Conservation (phyloP, 2,797 vertebrate species). For the Spondyliosoma cantharus region DNA sequence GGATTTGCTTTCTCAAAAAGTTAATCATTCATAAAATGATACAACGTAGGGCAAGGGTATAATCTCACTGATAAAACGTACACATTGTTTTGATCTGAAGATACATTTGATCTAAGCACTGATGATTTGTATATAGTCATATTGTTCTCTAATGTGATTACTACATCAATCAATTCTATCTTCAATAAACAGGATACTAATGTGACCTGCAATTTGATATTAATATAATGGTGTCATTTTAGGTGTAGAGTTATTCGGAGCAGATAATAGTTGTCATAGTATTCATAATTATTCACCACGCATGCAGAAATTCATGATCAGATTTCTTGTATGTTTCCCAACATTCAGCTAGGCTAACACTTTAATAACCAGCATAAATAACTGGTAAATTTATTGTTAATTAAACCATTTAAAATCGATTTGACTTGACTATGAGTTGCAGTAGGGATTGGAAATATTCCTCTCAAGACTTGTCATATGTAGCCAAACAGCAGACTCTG, state of each 20-base stretch:
- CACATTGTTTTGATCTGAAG: constrained; percentile 19
- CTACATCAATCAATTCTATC: not conserved
- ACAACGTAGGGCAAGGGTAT: not conserved
- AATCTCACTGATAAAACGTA: not conserved
- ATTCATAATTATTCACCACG: not conserved
- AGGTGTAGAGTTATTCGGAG: not conserved
- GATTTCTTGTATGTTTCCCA: not conserved
- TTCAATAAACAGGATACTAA: constrained; percentile 56
- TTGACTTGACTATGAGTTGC: too few species aligned
- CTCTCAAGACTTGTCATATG: too few species aligned
- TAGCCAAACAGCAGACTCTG: too few species aligned
- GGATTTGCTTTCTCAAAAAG: not conserved
- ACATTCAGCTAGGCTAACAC: not conserved
- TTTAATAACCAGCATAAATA: too few species aligned
- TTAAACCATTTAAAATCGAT: too few species aligned
- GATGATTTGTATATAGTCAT: constrained; percentile 37
- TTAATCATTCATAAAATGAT: constrained; percentile 4
- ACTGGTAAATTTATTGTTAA: too few species aligned
- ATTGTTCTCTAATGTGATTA: constrained; percentile 23
- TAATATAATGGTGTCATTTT: not conserved
- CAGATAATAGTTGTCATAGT: not conserved
- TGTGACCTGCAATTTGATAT: not conserved
- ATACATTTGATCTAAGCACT: constrained; percentile 20
- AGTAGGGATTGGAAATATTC: too few species aligned
- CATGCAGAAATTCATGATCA: not conserved